Base-by-base conservation (phyloP, 2,797 vertebrate genomes). In the Oryzias sinensis region DNA sequence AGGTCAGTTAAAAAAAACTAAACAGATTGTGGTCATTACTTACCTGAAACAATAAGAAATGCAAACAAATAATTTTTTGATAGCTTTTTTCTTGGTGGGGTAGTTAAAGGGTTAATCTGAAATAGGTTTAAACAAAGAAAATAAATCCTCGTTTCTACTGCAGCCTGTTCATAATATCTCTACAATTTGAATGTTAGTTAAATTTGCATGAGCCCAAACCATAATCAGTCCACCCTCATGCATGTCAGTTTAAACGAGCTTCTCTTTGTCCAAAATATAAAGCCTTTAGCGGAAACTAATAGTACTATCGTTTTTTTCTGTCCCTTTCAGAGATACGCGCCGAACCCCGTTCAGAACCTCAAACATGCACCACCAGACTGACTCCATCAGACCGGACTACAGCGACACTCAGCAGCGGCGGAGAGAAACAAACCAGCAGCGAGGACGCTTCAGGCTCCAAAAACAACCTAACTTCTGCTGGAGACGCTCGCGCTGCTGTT, bases 351-450 rank as follows among this genome's bases (percentile, higher is more conserved):
- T 49, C 54, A 14, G n/a, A 60, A 15, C 43, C 48, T 47, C 57
- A 4, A 48, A 18, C 41, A 24, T 60, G 48, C 4, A 18, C 18
- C 46, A 56, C 40, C 43, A 5, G 2, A 43, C 4, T 0, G 2
- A 43, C 4, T 0, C 40, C 25, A 4, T n/a, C 41, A 17, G 42
- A 2, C 40, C 3, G 5, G 9, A 43, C n/a, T 41, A 0, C 15
- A 5, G 29, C 15, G 2, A 11, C 51, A 62, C 56, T 70, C 27
- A 5, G 43, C 53, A 33, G 27, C 14, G 18, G 42, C 50, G 43
- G 27, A 20, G 42, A 22, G 18, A 7, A 62, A 5, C 6, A 33
- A 49, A 46, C 53, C 72, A 77, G 63, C 74, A 74, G 61, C 77
- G 70, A 74, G 56, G 47, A 5, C 14, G 53, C 56, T 69, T 48